Conservation (phyloP, 1,140 invertebrate species). For the Apis dorsata region DNA sequence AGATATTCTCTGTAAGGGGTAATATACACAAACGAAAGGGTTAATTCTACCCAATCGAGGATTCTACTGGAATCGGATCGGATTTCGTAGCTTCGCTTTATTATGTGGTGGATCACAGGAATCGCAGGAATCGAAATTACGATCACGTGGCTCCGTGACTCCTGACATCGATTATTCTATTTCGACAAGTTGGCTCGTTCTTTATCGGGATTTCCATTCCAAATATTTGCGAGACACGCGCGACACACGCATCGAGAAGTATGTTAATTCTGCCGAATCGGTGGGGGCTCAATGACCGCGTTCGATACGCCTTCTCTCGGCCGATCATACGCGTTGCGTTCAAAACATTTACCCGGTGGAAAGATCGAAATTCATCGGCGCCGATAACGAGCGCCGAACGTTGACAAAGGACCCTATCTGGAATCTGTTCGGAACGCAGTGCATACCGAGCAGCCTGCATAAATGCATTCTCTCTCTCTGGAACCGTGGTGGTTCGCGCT, state of each 20-base stretch:
- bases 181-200: conserved; percentile 28
- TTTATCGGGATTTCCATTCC: conserved; percentile 5
- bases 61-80: too few species aligned
- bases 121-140: background rate
- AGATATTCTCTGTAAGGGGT: too few species aligned
- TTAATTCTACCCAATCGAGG: too few species aligned
- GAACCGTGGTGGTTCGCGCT: background rate
- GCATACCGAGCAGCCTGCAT: conserved; percentile 70
- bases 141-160: too few species aligned
- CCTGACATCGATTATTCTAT: background rate
- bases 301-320: conserved; percentile 28
- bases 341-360: conserved; percentile 51
- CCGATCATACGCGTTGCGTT: conserved; percentile 50
- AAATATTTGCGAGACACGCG: conserved; percentile 18
- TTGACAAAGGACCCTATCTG: conserved; percentile 74
- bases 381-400: conserved; percentile 68
- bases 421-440: conserved; percentile 71
- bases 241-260: conserved; percentile 37
- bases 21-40: too few species aligned
- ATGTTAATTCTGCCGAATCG: conserved; percentile 52
- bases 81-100: too few species aligned
- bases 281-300: conserved; percentile 59
- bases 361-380: conserved; percentile 72
- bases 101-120: background rate
- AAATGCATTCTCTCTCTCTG: conserved; percentile 69